Evolutionary conservation across 2,797 vertebrate species (phyloP).

Genomic region (Centropyge bicolor): DNA sequence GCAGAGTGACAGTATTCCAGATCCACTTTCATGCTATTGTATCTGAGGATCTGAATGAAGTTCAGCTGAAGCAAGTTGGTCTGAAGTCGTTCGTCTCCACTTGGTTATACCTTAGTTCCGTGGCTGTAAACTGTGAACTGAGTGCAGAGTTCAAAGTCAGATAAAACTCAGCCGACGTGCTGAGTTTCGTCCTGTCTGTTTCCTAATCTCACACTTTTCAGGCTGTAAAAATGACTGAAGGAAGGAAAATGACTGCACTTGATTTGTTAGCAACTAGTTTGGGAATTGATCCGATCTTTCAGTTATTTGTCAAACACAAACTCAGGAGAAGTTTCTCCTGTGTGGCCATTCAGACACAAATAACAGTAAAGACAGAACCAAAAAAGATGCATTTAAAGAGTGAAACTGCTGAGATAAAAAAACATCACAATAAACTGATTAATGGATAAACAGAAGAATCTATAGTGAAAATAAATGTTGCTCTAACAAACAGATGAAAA

Average conservation of each 20-base stretch:
- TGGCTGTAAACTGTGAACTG: constrained; percentile 6
- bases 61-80: neutral
- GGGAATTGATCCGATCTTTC: neutral
- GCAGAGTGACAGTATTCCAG: constrained; percentile 4
- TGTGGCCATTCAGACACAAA: neutral
- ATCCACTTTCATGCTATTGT: no score
- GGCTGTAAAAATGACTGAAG: neutral
- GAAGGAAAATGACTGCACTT: no score
- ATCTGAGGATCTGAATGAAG: neutral
- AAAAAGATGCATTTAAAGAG: no score
- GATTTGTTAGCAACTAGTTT: no score
- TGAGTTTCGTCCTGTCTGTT: no score
- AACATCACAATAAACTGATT: neutral
- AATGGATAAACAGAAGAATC: neutral
- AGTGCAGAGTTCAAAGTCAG: constrained; percentile 5
- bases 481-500: neutral
- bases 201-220: no score
- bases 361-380: no score
- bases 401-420: no score
- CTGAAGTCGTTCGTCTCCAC: no score
- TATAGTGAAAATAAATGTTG: neutral
- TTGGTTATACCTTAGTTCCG: neutral
- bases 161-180: neutral
- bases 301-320: neutral
- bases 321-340: neutral